Evolutionary conservation across 23 tunicate species (phyloP).

Genomic region (Oikopleura dioica): DNA sequence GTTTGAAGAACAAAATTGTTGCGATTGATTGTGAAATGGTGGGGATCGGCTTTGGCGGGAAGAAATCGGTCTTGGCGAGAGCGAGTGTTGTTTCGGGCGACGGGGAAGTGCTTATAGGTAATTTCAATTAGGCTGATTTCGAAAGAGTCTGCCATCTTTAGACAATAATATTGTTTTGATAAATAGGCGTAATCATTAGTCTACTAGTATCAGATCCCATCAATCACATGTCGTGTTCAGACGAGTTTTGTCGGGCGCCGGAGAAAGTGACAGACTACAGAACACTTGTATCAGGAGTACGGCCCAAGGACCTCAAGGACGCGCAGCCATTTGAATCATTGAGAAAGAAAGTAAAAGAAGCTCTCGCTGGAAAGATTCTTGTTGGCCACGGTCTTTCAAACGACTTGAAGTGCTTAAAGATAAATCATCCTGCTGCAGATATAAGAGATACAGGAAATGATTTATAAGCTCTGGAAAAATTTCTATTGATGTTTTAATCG

Average conservation of each 20-base stretch:
- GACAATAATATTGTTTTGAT: too few species aligned
- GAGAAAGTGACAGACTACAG: conserved; percentile 3
- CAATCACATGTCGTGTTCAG: too few species aligned
- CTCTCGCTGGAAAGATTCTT: not conserved
- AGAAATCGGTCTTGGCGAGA: not conserved
- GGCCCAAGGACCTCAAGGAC: not conserved
- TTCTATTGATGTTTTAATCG: too few species aligned
- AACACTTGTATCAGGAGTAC: conserved; percentile 1
- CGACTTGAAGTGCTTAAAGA: not conserved
- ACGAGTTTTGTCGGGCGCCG: not conserved
- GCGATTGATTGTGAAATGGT: conserved; percentile 11
- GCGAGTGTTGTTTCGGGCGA: not conserved
- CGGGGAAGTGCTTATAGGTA: not conserved
- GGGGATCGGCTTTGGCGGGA: not conserved
- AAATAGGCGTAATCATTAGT: too few species aligned
- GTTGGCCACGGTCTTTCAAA: not conserved
- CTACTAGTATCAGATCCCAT: too few species aligned
- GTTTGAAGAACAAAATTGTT: too few species aligned
- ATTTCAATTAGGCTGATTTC: too few species aligned
- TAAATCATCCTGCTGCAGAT: not conserved
- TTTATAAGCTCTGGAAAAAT: not conserved
- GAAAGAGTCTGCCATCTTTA: too few species aligned
- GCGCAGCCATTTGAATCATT: not conserved
- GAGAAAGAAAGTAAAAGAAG: not conserved
- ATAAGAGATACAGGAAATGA: conserved; percentile 1